phyloP scores from a whole-genome alignment of 2,797 vertebrate species.

The Masticophis lateralis region DNA sequence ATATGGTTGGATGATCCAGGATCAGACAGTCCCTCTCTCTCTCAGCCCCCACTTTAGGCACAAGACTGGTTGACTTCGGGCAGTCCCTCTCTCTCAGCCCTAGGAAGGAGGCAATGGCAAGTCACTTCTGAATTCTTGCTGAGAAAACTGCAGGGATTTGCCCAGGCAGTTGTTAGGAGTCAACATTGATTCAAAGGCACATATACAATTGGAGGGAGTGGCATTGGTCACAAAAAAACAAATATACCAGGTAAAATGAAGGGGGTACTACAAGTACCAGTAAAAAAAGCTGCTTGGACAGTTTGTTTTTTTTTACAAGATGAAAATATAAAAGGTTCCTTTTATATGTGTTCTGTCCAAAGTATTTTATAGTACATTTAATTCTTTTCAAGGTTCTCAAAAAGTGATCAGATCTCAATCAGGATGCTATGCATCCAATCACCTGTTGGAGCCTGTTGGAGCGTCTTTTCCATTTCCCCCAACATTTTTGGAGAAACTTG shows the following conservation, averaged over 20 bases:
- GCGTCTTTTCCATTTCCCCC: not conserved
- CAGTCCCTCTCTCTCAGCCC: too few species aligned
- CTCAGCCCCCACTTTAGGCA: too few species aligned
- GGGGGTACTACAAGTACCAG: not conserved
- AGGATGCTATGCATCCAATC: not conserved
- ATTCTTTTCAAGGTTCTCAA: too few species aligned
- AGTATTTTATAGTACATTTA: not conserved
- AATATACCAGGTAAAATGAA: not conserved
- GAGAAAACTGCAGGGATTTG: not conserved
- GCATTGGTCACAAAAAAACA: not conserved
- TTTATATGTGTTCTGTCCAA: too few species aligned
- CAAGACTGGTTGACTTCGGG: too few species aligned
- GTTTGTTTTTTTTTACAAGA: not conserved
- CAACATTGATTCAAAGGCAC: not conserved
- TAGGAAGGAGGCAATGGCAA: too few species aligned
- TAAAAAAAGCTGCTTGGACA: not conserved
- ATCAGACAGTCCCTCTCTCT: too few species aligned
- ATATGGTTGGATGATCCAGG: too few species aligned
- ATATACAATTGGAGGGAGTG: not conserved
- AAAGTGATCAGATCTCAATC: not conserved
- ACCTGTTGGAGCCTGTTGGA: not conserved
- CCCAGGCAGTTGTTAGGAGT: not conserved
- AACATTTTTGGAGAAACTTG: not conserved
- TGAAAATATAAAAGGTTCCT: not conserved
- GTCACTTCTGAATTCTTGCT: too few species aligned